Evolutionary conservation across 92 coral and sea anemone species (phyloP), one percentile per base, ranked within the genome.

Genomic region (Zoanthus gigantus): DNA sequence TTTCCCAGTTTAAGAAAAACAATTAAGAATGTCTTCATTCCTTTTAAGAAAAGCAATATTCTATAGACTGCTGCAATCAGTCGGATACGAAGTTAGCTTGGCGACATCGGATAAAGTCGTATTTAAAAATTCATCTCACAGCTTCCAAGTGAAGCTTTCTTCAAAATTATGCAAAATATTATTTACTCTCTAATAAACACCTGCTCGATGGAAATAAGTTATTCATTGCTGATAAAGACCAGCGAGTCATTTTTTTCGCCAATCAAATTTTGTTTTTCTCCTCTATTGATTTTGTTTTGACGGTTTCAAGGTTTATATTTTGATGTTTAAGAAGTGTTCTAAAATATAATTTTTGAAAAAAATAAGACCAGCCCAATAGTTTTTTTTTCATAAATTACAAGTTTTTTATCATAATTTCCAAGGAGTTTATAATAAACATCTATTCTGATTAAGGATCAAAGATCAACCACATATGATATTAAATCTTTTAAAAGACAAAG

Each of bases 161-260:
- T 79, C 0, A 50, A 63, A 23, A 81, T 42, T 81, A 81, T 81
- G 73, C 74, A 81, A 68, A 63, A 79, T 79, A 32, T 34, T 79
- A 79, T 79, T 79, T 79, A 79, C 71, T 58, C 71, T 66, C 18
- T 16, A 77, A 66, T 81, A 65, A 81, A 63, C 85, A 81, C 85
- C 85, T 81, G 85, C 63, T 81, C 85, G 73, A 13, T 61, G 53
- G 45, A 56, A 47, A 81, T 81, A 53, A 81, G 74, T 81, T 81
- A 81, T 81, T 81, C 75, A 65, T 56, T 73, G 58, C 57, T 48
- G 74, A 81, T 67, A 81, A 81, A 81, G 74, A 28, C 54, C 85
- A 81, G 44, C 53, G 47, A 66, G 18, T 81, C 44, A 29, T 18
- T 63, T 31, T 81, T 56, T 81, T n/a, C 46, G 30, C 84, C 84